phyloP scores from a whole-genome alignment of 2,113 vertebrate species.

The Muscicapa adusta region DNA sequence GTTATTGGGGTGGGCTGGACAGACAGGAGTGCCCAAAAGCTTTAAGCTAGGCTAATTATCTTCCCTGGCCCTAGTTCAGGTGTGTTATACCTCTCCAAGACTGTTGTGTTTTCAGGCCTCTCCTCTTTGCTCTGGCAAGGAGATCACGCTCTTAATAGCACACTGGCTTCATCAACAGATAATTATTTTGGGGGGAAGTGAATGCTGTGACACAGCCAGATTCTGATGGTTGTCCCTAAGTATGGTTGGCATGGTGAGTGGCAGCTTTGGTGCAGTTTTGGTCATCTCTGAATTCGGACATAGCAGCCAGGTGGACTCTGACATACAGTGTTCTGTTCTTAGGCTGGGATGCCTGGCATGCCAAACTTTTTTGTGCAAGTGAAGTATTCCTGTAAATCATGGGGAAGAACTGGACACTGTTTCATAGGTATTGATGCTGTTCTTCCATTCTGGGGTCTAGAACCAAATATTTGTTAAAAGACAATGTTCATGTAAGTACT shows the following conservation, averaged over 20 bases:
- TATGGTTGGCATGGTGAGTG: neutral
- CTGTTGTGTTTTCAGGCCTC: neutral
- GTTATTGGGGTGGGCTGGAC: neutral
- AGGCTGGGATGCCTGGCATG: neutral
- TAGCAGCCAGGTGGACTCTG: neutral
- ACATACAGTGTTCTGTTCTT: neutral
- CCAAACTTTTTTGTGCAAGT: neutral
- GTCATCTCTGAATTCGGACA: accelerated
- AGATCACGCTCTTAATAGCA: accelerated
- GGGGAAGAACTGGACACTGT: neutral
- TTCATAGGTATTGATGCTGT: neutral
- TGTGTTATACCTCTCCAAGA: neutral
- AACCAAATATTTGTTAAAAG: neutral
- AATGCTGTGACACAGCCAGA: neutral
- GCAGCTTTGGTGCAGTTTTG: neutral
- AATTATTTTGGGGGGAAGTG: accelerated
- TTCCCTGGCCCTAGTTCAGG: neutral
- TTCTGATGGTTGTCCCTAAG: neutral
- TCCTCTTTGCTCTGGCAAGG: neutral
- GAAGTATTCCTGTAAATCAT: neutral
- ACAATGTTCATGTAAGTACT: neutral
- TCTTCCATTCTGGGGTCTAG: neutral
- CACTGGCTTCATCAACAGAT: neutral
- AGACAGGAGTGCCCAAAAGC: neutral
- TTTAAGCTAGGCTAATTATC: neutral